A percentile compares a stretch with the other conserved stretches of the same genome.
These are phyloP conservation scores for Drosophila borealis DNA, from an alignment of 2,888 invertebrate genomes.

Conservation along the genomic window DNA sequence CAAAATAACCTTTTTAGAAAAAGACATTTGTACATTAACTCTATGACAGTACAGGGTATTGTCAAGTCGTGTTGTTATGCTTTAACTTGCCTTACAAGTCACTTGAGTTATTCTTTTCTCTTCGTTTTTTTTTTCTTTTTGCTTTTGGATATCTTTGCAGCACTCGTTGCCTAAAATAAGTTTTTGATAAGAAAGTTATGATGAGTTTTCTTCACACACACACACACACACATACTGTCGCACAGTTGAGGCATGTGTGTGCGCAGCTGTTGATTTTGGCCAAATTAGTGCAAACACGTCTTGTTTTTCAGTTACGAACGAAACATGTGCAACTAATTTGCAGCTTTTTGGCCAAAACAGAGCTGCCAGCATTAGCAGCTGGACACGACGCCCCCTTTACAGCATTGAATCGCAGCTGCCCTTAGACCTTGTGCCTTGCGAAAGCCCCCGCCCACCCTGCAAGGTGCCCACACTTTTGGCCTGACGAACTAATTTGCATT, in stretches of 20 bases:
- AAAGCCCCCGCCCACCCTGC: background rate
- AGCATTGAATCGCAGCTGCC: slow-evolving; percentile 4
- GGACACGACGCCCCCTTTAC: slow-evolving; percentile 40
- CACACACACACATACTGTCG: slow-evolving; percentile 14
- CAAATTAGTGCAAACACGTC: slow-evolving; percentile 80
- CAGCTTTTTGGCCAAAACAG: slow-evolving; percentile 54
- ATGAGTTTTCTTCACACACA: slow-evolving; percentile 68
- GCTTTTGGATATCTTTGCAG: slow-evolving; percentile 53
- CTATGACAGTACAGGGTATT: slow-evolving; percentile 9
- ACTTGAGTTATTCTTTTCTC: slow-evolving; percentile 25
- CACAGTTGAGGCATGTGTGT: slow-evolving; percentile 49
- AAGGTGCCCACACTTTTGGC: background rate
- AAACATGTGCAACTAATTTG: slow-evolving; percentile 80
- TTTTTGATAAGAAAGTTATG: slow-evolving; percentile 80
- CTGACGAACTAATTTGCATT: slow-evolving; percentile 68
- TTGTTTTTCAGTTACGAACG: slow-evolving; percentile 63
- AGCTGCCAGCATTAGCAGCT: slow-evolving; percentile 30
- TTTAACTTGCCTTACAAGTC: slow-evolving; percentile 10
- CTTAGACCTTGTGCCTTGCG: too few relatives aligned
- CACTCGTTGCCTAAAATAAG: slow-evolving; percentile 65
- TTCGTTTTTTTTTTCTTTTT: slow-evolving; percentile 27
- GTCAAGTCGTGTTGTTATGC: background rate
- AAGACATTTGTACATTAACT: background rate
- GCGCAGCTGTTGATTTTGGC: slow-evolving; percentile 79
- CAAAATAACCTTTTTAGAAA: too few relatives aligned